Percentiles rank a stretch among this genome's conserved stretches.
phyloP scores from a whole-genome alignment of 2,888 invertebrate genomes.

The Eupsilia transversa region DNA sequence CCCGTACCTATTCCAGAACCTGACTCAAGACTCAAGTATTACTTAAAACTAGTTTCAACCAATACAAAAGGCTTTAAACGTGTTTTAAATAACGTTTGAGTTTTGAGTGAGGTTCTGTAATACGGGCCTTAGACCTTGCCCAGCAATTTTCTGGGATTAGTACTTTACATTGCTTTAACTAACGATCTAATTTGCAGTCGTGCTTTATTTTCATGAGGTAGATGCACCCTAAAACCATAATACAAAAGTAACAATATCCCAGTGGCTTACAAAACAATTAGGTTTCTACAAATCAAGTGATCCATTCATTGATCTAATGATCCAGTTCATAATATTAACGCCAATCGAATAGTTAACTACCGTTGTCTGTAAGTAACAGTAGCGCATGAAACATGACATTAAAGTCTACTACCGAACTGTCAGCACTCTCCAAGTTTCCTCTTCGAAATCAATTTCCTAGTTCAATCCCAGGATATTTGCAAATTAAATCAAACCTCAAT shows the following conservation, averaged over 20 bases:
- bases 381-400: conserved; percentile 3
- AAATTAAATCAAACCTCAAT: conserved; percentile 62
- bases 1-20: too few species aligned
- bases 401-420: not conserved
- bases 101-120: too few species aligned
- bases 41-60: too few species aligned
- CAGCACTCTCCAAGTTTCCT: conserved; percentile 3
- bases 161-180: not conserved
- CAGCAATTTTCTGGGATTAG: not conserved
- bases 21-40: too few species aligned
- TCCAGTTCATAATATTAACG: not conserved
- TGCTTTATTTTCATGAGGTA: not conserved
- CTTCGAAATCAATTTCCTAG: conserved; percentile 25
- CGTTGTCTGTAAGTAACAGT: not conserved
- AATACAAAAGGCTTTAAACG: too few species aligned
- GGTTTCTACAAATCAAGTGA: not conserved
- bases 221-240: not conserved
- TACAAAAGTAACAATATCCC: not conserved
- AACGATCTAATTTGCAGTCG: not conserved
- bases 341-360: too few species aligned
- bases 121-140: too few species aligned
- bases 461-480: conserved; percentile 43
- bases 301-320: not conserved
- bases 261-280: not conserved
- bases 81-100: too few species aligned